phyloP scores from a whole-genome alignment of 2,797 vertebrate genomes.

The Orientallactaga sibirica region DNA sequence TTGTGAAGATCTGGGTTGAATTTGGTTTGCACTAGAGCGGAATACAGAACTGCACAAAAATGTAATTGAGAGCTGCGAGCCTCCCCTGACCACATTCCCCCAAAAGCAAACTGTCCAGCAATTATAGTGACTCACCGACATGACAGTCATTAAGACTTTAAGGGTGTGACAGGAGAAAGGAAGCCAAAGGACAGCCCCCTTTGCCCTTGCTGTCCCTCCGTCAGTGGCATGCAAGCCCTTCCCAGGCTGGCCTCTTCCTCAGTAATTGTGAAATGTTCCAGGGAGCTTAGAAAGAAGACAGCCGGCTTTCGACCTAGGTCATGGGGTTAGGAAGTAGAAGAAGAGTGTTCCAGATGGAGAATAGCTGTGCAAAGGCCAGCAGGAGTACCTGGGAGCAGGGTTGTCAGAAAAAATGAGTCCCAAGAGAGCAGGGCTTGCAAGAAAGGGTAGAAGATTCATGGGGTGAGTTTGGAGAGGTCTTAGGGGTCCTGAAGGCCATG shows the following conservation, averaged over 20 bases:
- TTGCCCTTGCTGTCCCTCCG: neutral
- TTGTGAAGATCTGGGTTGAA: neutral
- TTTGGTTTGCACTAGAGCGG: neutral
- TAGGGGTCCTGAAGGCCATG: neutral
- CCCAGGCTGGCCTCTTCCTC: neutral
- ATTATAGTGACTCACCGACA: neutral
- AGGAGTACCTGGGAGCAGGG: neutral
- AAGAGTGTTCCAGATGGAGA: neutral
- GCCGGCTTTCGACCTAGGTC: neutral
- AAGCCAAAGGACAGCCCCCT: neutral
- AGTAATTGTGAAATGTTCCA: neutral
- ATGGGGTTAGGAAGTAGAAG: neutral
- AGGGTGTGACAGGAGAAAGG: neutral
- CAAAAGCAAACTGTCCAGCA: neutral
- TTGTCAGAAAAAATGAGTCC: neutral
- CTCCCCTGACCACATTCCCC: neutral
- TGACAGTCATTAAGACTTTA: neutral
- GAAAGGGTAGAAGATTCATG: neutral
- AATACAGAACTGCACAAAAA: neutral
- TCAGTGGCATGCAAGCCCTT: fast-evolving
- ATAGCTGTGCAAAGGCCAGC: neutral
- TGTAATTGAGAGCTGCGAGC: neutral
- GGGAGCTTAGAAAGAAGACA: neutral
- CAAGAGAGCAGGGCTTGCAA: neutral
- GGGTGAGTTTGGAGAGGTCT: neutral